Conservation (phyloP, 2,888 invertebrate species). For the Pycnomerus fuliginosus region DNA sequence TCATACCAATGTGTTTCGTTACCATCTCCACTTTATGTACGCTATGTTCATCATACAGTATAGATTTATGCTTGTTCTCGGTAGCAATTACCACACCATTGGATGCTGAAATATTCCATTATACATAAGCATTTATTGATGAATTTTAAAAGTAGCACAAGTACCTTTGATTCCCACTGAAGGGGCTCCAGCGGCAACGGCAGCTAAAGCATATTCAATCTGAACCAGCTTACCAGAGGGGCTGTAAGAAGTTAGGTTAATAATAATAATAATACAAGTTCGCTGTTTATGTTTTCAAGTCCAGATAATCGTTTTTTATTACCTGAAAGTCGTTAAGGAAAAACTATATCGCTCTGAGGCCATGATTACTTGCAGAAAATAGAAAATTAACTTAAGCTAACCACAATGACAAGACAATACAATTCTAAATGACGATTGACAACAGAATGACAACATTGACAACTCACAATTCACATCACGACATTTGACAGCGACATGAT, state of each 20-base stretch:
- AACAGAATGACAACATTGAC: too few relatives aligned
- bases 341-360: conserved; percentile 96
- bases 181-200: conserved; percentile 97
- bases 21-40: conserved; percentile 96
- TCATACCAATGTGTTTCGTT: conserved; percentile 72
- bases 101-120: conserved; percentile 64
- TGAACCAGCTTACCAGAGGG: conserved; percentile 99
- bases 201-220: conserved; percentile 99
- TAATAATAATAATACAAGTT: conserved; percentile 1
- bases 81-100: conserved; percentile 99
- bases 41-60: conserved; percentile 94
- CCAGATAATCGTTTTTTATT: conserved; percentile 36
- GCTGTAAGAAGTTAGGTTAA: conserved; percentile 56
- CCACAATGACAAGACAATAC: too few relatives aligned
- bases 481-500: too few relatives aligned
- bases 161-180: conserved; percentile 97
- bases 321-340: conserved; percentile 87
- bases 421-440: too few relatives aligned
- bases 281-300: neutral
- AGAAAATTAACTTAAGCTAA: too few relatives aligned
- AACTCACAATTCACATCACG: too few relatives aligned
- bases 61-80: conserved; percentile 97
- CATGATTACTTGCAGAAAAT: conserved; percentile 72
- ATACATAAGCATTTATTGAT: neutral
- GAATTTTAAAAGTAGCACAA: neutral